A percentile compares a stretch with the other conserved stretches of the same genome.
phyloP scores from a whole-genome alignment of 2,797 vertebrate genomes.

The Nannoperca australis region DNA sequence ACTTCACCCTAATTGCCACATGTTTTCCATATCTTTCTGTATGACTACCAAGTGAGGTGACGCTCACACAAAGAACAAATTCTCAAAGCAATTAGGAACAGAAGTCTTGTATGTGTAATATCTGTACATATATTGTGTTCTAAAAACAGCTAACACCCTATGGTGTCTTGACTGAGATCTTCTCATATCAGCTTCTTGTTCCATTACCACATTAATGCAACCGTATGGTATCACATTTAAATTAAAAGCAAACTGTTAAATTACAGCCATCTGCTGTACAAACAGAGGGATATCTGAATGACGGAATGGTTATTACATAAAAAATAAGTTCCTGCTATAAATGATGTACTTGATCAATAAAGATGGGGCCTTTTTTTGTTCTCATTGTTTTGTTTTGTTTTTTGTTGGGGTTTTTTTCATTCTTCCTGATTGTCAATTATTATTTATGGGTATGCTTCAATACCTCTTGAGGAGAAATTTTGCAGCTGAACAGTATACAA shows the following conservation, averaged over 20 bases:
- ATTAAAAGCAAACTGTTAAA: not conserved
- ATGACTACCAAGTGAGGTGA: not conserved
- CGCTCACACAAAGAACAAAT: not conserved
- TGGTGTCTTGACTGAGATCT: not conserved
- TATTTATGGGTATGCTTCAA: not conserved
- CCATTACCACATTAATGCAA: not conserved
- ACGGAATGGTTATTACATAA: not conserved
- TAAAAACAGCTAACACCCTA: not conserved
- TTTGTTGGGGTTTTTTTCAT: too few species aligned
- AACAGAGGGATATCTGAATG: not conserved
- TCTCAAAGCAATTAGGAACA: not conserved
- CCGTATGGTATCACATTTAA: not conserved
- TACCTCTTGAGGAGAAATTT: not conserved
- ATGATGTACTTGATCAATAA: not conserved
- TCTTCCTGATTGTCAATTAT: not conserved
- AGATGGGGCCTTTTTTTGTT: not conserved
- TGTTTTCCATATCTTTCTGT: not conserved
- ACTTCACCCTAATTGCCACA: slow-evolving; percentile 13
- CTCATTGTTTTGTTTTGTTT: not conserved
- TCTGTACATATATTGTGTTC: not conserved
- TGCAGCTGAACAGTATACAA: not conserved
- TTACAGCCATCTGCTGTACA: not conserved
- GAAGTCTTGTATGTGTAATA: slow-evolving; percentile 1
- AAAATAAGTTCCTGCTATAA: not conserved
- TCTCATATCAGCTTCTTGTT: slow-evolving; percentile 1